Conservation (phyloP, 2,888 invertebrate species). For the Drosophila emarginata region DNA sequence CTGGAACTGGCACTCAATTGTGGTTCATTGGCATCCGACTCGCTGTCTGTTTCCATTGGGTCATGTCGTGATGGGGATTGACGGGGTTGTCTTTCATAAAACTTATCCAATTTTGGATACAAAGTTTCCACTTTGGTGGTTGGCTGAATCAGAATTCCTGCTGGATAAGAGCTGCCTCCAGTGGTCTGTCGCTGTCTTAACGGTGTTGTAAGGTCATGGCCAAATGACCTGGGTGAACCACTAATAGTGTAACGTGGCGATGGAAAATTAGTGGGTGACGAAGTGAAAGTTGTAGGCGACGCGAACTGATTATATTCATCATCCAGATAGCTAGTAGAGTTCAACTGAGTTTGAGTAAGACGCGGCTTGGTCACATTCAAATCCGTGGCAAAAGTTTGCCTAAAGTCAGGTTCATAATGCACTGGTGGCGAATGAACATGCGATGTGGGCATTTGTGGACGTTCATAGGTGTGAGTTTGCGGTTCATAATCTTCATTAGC, state of each 20-base stretch:
- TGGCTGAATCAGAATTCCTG: constrained; percentile 54
- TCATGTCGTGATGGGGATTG: background rate
- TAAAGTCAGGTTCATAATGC: constrained; percentile 40
- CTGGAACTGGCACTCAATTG: constrained; percentile 40
- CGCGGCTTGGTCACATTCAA: constrained; percentile 27
- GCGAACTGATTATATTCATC: constrained; percentile 14
- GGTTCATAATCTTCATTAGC: constrained; percentile 44
- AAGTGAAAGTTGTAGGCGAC: background rate
- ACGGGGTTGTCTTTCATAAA: constrained; percentile 46
- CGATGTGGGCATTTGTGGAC: constrained; percentile 35
- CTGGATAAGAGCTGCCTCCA: constrained; percentile 50
- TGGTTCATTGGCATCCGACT: constrained; percentile 28
- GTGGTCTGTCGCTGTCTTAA: constrained; percentile 32
- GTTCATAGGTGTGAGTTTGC: constrained; percentile 50
- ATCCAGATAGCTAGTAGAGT: constrained; percentile 56
- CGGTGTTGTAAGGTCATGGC: background rate
- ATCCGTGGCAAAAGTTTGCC: constrained; percentile 25
- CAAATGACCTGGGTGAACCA: constrained; percentile 50
- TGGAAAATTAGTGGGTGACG: background rate
- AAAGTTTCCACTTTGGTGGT: constrained; percentile 50
- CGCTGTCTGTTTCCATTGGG: constrained; percentile 61
- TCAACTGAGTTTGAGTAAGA: constrained; percentile 54
- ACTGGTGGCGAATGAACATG: constrained; percentile 6
- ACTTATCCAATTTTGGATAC: constrained; percentile 58
- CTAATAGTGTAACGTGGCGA: constrained; percentile 41